These are phyloP conservation scores for Lacanobia oleracea DNA, from an alignment of 2,888 invertebrate species.

Conservation along the genomic window DNA sequence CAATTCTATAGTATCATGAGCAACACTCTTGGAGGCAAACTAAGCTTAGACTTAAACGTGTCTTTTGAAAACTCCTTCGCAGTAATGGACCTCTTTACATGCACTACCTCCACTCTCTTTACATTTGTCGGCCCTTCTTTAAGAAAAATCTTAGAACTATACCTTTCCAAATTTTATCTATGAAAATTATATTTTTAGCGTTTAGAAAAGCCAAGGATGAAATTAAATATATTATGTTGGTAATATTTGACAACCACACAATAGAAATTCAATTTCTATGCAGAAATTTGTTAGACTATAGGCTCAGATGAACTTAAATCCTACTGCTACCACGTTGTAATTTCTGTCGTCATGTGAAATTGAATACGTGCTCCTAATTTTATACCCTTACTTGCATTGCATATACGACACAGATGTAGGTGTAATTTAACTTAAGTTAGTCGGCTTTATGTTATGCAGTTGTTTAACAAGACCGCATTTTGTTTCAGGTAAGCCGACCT, in stretches of 20 bases:
- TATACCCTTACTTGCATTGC: slow-evolving; percentile 30
- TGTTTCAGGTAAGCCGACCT: slow-evolving; percentile 87
- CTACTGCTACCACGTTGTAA: slow-evolving; percentile 42
- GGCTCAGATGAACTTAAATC: slow-evolving; percentile 54
- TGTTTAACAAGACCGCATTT: slow-evolving; percentile 55
- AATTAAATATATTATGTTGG: background rate
- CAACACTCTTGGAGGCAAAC: slow-evolving; percentile 45
- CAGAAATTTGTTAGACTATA: slow-evolving; percentile 44
- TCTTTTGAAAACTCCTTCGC: slow-evolving; percentile 56
- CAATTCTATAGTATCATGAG: slow-evolving; percentile 28
- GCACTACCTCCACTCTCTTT: slow-evolving; percentile 49
- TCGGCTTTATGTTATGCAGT: slow-evolving; percentile 33
- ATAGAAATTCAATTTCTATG: slow-evolving; percentile 46
- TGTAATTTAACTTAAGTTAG: slow-evolving; percentile 29
- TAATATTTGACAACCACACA: slow-evolving; percentile 17
- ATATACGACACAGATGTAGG: slow-evolving; percentile 5
- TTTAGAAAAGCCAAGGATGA: slow-evolving; percentile 12
- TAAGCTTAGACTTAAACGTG: slow-evolving; percentile 54
- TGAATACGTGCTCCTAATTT: slow-evolving; percentile 64
- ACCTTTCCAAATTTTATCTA: slow-evolving; percentile 29
- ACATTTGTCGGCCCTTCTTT: slow-evolving; percentile 55
- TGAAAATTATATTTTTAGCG: slow-evolving; percentile 21
- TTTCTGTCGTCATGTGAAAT: slow-evolving; percentile 55
- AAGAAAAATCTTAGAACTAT: slow-evolving; percentile 37
- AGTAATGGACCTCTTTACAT: slow-evolving; percentile 60